Percentiles rank a stretch among this genome's conserved stretches.
phyloP scores from a whole-genome alignment of 23 tunicate genomes.

The Diplosoma virens region DNA sequence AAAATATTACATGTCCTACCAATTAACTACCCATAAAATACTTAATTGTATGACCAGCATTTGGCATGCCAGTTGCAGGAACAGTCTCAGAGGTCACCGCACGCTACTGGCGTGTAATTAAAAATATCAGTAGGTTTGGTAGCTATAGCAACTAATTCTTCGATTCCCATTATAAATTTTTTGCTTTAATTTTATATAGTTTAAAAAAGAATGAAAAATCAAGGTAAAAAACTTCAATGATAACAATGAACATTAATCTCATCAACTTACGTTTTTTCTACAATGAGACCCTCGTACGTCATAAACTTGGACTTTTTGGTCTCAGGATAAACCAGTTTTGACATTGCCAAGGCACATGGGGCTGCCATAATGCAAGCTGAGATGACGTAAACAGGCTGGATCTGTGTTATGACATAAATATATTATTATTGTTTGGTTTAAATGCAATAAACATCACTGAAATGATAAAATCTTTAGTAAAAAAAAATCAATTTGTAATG shows the following conservation, averaged over 20 bases:
- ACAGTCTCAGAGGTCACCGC: too few species aligned
- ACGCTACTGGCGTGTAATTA: too few species aligned
- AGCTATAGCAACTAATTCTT: too few species aligned
- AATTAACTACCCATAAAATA: too few species aligned
- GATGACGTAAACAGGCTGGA: conserved; percentile 49
- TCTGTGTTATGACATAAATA: too few species aligned
- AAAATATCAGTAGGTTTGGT: too few species aligned
- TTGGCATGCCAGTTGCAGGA: too few species aligned
- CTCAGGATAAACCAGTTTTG: conserved; percentile 75
- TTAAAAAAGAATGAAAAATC: background rate
- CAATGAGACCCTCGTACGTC: conserved; percentile 8
- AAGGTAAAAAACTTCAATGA: background rate
- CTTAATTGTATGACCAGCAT: too few species aligned
- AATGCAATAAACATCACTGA: too few species aligned
- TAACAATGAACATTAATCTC: background rate
- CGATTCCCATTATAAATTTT: too few species aligned
- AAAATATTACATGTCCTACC: too few species aligned
- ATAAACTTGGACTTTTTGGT: conserved; percentile 56
- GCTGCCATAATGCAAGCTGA: conserved; percentile 87
- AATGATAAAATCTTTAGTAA: background rate
- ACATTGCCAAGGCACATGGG: conserved; percentile 64
- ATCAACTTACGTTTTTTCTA: conserved; percentile 52
- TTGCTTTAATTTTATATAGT: background rate
- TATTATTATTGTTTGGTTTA: too few species aligned
- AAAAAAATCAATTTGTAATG: background rate